Base-by-base conservation (phyloP, 2,888 invertebrate species). In the Aproaerema taeniolella region DNA sequence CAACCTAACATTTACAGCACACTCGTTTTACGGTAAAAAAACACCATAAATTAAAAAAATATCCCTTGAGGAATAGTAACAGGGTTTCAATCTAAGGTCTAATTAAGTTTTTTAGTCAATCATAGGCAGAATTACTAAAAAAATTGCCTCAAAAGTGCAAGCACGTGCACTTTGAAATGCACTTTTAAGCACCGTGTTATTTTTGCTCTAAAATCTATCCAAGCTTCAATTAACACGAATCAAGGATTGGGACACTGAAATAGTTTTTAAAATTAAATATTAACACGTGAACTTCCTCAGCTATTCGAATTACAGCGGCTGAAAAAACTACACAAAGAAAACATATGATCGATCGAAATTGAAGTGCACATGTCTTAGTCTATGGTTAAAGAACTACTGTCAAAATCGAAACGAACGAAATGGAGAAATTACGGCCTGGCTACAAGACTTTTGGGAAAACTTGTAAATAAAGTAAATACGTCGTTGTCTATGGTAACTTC, bases 261-360 rank as follows among this genome's bases (percentile, higher is more conserved):
- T 37, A 55, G 42, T 37, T 6, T 26, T n/a, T 3, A 9, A n/a
- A 5, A 26, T n/a, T 26, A 38, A 31, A 39, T 42, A 50, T 47
- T 48, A 59, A 56, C 60, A 63, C 57, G 62, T 63, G 64, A 73
- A 73, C 60, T 67, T 64, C 63, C 61, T 72, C 79, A 73, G 74
- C 68, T 79, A 77, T 82, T 83, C 78, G 80, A 83, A 81, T 78
- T 75, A 77, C 80, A 82, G 81, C 77, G 76, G 80, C 82, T 82
- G 80, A 82, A 79, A 82, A 81, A 82, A 75, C 78, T 79, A 82
- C 80, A 86, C 85, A 85, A 86, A 85, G 86, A 86, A 86, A 86
- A 86, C 86, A 86, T 86, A 85, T 86, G 86, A 86, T 86, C 86
- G 86, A 86, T 86, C 75, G 83, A 74, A 76, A 67, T 69, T 78